A percentile compares a stretch with the other conserved stretches of the same genome.
Conservation (phyloP, 2,797 vertebrate genomes). For the Apogon hyalosoma region DNA sequence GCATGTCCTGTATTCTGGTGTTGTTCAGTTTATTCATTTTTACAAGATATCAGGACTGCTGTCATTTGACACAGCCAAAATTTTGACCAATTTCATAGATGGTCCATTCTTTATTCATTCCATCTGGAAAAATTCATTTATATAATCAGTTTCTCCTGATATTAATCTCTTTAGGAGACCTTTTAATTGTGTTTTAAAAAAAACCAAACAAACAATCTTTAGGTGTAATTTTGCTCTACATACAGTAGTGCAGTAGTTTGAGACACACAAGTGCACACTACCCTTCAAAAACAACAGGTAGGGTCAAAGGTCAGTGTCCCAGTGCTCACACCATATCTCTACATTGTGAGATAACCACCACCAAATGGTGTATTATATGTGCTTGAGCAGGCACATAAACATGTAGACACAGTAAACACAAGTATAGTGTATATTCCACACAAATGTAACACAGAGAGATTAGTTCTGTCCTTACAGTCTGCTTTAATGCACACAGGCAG, state of each 20-base stretch:
- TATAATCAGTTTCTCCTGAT: no score
- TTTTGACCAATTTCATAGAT: not conserved
- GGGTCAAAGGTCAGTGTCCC: conserved; percentile 30
- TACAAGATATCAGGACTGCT: not conserved
- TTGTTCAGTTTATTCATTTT: not conserved
- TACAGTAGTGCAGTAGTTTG: no score
- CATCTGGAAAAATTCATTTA: not conserved
- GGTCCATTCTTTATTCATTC: not conserved
- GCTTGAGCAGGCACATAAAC: conserved; percentile 41
- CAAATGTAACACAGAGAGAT: conserved; percentile 3
- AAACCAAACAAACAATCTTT: no score
- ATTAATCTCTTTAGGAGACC: no score
- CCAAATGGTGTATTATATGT: conserved; percentile 58
- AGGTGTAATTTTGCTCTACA: no score
- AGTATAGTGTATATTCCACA: not conserved
- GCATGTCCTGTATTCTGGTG: not conserved
- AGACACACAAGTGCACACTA: not conserved
- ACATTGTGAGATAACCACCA: conserved; percentile 53
- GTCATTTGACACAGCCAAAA: conserved; percentile 4
- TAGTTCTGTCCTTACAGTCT: no score
- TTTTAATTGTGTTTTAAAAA: no score
- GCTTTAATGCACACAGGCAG: not conserved
- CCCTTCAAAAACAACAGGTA: not conserved
- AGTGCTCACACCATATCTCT: conserved; percentile 39
- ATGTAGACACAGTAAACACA: conserved; percentile 30